Base-by-base conservation (phyloP, 2,113 vertebrate genomes). In the Typhlomys cinereus region DNA sequence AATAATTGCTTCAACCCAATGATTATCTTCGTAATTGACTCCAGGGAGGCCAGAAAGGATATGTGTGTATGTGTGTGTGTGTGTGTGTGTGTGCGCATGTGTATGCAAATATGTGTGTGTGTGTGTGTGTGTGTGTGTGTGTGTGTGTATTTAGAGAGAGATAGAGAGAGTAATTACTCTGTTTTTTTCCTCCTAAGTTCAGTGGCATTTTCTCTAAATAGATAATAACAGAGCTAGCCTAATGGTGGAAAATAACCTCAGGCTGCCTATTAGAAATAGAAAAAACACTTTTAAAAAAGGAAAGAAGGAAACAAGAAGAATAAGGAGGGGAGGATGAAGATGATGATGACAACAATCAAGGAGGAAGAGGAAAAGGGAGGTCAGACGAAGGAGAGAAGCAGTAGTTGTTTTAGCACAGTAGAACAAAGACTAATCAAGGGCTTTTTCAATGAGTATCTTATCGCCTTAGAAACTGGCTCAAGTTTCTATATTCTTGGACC, bases 201-300 rank as follows among this genome's bases (percentile, higher is more conserved):
- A 90, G 88, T 91, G 85, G 74, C 88, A 96, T 93, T 95, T 96
- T 90, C 88, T 93, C 76, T 88, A 88, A 85, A 93, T 66, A 91
- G 87, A 92, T 92, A 84, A 93, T 70, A 89, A 88, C 80, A 96
- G 78, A 95, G 31, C 36, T 70, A 70, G 52, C 39, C 18, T 93
- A 74, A 82, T n/a, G 69, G 59, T 89, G 74, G 90, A 94, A 94
- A 96, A 82, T 90, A 94, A 92, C 81, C 54, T 44, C 71, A 50
- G 59, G 69, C 57, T 87, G 14, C 88, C 69, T 81, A 50, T 88
- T 88, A 44, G 82, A 86, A 92, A 75, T 85, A 78, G 2, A 48
- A 8, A 27, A 23, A 50, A 6, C 36, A 25, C 11, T 1, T 5
- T 27, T 13, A 12, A 0, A 14, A 46, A n/a, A 71, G 17, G n/a